Evolutionary conservation across 2,113 vertebrate species (phyloP), one percentile per base, ranked within the genome.

Genomic region (Oreochromis tanganicae): DNA sequence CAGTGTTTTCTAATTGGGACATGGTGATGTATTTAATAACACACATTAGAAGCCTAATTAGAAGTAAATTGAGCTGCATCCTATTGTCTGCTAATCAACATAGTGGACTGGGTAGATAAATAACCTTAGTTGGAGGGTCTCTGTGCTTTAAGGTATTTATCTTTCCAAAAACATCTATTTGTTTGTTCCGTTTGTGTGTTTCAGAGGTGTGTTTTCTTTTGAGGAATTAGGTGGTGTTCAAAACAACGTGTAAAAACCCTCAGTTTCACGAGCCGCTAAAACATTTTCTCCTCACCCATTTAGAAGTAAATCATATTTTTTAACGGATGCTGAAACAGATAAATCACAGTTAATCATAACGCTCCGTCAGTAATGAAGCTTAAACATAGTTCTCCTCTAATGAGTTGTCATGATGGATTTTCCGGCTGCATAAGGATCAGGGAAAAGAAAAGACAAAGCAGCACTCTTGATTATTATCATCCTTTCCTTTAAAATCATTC

Each of bases 21-120:
- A 96, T 95, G 96, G 95, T 36, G 83, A 95, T 96, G 95, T 96
- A 96, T 97, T 96, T 96, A 97, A 97, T 96, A 96, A 95, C 92
- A 93, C 91, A 95, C 94, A 97, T 97, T 96, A 97, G 93, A 95
- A 82, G 81, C 80, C 90, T 96, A 96, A 97, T 97, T 96, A 96
- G 91, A 93, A 92, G 89, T 93, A 96, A 96, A 97, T 96, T 95
- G 94, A 95, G 95, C 94, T 91, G 91, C 93, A 92, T 94, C 92
- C 93, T 56, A 93, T 95, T 96, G 94, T 96, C 94, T 93, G 21
- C 91, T 86, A 91, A 95, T 96, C 95, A 93, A 92, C 93, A 92
- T 8, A 56, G 84, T 81, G 86, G 80, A 92, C 87, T 84, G 91
- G 87, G 82, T 87, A 84, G 87, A 94, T 92, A 92, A 95, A 96